These are phyloP conservation scores for Cynopterus brachyotis DNA, from an alignment of 2,113 vertebrate genomes.

Conservation along the genomic window DNA sequence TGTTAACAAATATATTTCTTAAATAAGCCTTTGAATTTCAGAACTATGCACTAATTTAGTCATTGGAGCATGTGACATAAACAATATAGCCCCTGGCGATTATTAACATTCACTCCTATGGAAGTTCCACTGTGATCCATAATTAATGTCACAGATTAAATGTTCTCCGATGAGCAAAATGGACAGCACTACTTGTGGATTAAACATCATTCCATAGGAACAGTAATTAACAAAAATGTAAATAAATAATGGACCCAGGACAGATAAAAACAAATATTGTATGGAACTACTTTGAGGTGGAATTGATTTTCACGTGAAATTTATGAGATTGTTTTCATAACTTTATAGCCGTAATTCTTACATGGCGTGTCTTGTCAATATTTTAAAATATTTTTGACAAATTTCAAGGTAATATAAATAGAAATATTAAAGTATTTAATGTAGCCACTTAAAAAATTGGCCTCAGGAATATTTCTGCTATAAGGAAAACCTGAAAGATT, in stretches of 20 bases:
- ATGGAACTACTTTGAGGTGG: neutral
- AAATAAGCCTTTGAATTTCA: constrained; percentile 42
- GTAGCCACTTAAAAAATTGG: neutral
- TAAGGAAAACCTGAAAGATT: neutral
- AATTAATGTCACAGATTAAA: constrained; percentile 44
- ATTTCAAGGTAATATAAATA: neutral
- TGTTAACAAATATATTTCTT: neutral
- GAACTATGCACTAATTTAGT: neutral
- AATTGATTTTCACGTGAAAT: neutral
- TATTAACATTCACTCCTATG: neutral
- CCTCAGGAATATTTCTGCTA: neutral
- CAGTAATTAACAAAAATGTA: neutral
- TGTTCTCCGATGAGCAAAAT: neutral
- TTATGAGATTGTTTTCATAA: neutral
- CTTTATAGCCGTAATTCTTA: neutral
- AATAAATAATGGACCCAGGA: neutral
- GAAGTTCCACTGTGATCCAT: constrained; percentile 24
- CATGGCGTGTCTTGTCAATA: neutral
- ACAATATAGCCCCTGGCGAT: neutral
- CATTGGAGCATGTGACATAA: neutral
- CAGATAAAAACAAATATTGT: neutral
- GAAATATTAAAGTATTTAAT: neutral
- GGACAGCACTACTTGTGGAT: constrained; percentile 44
- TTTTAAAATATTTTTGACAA: neutral
- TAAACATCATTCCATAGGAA: neutral